Percentiles rank a stretch among this genome's conserved stretches.
Evolutionary conservation across 2,888 invertebrate species (phyloP).

Genomic region (Agrenia bidenticulata): DNA sequence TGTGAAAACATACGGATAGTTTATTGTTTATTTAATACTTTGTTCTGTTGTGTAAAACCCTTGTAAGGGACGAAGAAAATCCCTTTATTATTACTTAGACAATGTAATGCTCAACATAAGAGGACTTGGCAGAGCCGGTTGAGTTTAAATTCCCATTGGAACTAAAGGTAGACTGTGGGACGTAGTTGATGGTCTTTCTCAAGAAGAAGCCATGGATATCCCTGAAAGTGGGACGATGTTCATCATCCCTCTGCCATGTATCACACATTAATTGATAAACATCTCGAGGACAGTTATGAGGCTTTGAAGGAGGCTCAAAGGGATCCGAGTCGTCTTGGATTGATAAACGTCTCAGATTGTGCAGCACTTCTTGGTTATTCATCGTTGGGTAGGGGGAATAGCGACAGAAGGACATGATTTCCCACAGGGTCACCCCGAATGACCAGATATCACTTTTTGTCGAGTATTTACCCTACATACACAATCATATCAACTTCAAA

Average conservation of each 20-base stretch:
- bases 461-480: constrained; percentile 76
- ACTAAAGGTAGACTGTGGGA: constrained; percentile 28
- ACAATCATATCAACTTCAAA: no score
- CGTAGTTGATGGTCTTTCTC: constrained; percentile 63
- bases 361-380: constrained; percentile 75
- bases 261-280: constrained; percentile 89
- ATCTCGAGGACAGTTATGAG: constrained; percentile 67
- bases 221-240: constrained; percentile 79
- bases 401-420: constrained; percentile 75
- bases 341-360: constrained; percentile 65
- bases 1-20: no score
- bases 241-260: constrained; percentile 82
- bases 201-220: constrained; percentile 83
- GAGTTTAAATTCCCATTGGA: background rate
- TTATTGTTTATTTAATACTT: no score
- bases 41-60: no score
- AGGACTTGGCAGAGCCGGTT: constrained; percentile 20
- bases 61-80: background rate
- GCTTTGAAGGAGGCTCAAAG: constrained; percentile 64
- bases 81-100: constrained; percentile 20
- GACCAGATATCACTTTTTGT: constrained; percentile 90
- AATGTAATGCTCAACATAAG: constrained; percentile 39
- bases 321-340: constrained; percentile 60
- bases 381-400: constrained; percentile 75
- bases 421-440: constrained; percentile 84